Percentiles rank a stretch among this genome's conserved stretches.
These are phyloP conservation scores for Eueides isabella DNA, from an alignment of 1,140 invertebrate genomes.

Conservation along the genomic window DNA sequence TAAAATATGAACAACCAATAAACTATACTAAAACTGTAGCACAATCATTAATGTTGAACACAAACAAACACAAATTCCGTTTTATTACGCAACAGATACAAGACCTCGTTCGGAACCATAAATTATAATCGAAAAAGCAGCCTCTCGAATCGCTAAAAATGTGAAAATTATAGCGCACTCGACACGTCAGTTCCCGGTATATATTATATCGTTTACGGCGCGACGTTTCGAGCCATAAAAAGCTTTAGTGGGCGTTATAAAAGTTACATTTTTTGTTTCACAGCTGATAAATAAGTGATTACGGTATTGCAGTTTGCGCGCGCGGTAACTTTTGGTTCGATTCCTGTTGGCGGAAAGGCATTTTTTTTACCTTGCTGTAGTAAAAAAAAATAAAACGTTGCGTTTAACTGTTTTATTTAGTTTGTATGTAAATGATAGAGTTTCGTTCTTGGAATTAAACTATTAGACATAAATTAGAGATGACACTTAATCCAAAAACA, in stretches of 20 bases:
- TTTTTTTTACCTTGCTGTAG: no score
- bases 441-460: no score
- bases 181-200: conserved; percentile 60
- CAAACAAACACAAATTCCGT: background rate
- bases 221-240: conserved; percentile 76
- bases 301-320: background rate
- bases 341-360: no score
- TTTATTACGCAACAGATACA: conserved; percentile 12
- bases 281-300: conserved; percentile 57
- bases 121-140: conserved; percentile 76
- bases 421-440: no score
- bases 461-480: no score
- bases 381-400: no score
- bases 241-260: conserved; percentile 76
- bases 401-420: no score
- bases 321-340: no score
- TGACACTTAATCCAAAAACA: no score
- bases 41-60: background rate
- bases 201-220: conserved; percentile 78
- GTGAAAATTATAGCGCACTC: conserved; percentile 73
- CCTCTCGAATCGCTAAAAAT: conserved; percentile 70
- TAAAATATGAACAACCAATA: no score
- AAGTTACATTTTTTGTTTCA: conserved; percentile 61
- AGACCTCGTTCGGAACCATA: conserved; percentile 59
- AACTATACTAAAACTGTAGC: background rate